Conservation (phyloP, 2,113 vertebrate genomes). For the Dipodomys ordii region DNA sequence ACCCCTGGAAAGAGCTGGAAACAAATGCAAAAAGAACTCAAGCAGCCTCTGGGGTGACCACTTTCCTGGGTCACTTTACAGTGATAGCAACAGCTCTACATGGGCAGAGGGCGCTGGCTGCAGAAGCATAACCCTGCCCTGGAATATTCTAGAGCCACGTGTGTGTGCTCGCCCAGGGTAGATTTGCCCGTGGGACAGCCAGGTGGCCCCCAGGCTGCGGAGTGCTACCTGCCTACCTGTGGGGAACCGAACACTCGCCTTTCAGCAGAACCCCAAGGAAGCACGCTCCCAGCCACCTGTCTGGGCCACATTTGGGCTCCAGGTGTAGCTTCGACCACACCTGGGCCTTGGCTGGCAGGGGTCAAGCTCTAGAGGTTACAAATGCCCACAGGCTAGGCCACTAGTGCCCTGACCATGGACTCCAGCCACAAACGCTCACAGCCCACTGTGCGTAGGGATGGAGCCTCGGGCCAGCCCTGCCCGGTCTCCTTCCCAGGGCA, state of each 20-base stretch:
- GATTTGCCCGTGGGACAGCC: background rate
- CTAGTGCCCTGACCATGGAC: background rate
- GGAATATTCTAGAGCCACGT: background rate
- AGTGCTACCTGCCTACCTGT: background rate
- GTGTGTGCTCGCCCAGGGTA: background rate
- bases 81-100: background rate
- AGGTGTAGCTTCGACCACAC: background rate
- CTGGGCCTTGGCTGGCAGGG: background rate
- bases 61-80: background rate
- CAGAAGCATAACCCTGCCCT: background rate
- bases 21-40: too few species aligned
- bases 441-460: background rate
- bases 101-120: background rate
- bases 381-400: slow-evolving; percentile 46
- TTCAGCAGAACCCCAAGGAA: background rate
- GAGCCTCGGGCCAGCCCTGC: background rate
- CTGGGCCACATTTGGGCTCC: background rate
- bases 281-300: background rate
- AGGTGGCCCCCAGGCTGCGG: background rate
- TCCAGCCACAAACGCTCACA: background rate
- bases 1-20: too few species aligned
- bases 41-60: background rate
- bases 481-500: background rate
- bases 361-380: slow-evolving; percentile 27
- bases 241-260: background rate